Evolutionary conservation across 2,797 vertebrate species (phyloP).

Genomic region (Cercopithecus mitis): DNA sequence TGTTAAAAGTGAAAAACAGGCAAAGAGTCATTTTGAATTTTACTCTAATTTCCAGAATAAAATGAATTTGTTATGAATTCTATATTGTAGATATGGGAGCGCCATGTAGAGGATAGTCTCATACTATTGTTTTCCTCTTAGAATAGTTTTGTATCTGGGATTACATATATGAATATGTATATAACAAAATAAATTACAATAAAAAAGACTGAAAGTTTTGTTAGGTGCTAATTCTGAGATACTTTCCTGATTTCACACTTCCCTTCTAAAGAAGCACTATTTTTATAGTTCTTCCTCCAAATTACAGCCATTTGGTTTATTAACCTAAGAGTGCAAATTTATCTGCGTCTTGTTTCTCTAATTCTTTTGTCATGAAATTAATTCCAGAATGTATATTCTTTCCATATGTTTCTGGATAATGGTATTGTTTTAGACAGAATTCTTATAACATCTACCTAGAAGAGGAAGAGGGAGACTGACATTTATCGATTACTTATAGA

Average conservation of each 20-base stretch:
- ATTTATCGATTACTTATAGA: slow-evolving; percentile 1
- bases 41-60: not conserved
- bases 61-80: not conserved
- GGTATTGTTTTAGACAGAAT: not conserved
- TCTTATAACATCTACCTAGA: not conserved
- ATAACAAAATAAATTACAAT: not conserved
- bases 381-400: not conserved
- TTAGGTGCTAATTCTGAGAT: not conserved
- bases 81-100: not conserved
- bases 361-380: not conserved
- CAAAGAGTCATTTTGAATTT: not conserved
- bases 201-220: not conserved
- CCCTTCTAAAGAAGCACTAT: not conserved
- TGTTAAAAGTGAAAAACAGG: not conserved
- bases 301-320: not conserved
- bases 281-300: not conserved
- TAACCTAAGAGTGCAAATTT: not conserved
- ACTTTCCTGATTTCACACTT: not conserved
- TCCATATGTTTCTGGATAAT: not conserved
- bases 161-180: not conserved
- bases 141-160: not conserved
- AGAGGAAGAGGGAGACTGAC: not conserved
- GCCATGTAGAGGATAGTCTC: not conserved
- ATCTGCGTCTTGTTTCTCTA: not conserved
- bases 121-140: not conserved